Percentiles rank a stretch among this genome's conserved stretches.
These are phyloP conservation scores for Acropora yongei DNA, from an alignment of 64 coral and sea anemone genomes.

Conservation along the genomic window DNA sequence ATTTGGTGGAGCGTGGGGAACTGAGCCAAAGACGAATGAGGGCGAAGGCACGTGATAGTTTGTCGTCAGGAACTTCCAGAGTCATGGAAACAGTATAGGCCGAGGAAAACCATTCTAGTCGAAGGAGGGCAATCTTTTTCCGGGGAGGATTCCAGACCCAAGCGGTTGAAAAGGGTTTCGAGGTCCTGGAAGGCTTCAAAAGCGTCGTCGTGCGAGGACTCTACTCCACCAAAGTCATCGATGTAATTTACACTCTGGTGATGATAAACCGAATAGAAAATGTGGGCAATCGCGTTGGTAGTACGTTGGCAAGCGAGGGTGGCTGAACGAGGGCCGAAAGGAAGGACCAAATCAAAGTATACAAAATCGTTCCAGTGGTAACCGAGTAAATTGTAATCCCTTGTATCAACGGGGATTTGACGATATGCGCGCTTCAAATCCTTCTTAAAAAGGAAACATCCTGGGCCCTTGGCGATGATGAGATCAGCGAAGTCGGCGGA, in stretches of 20 bases:
- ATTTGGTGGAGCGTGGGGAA: neutral
- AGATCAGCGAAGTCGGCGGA: neutral
- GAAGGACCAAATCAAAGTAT: slow-evolving; percentile 40
- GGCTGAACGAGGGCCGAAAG: slow-evolving; percentile 53
- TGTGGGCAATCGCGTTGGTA: slow-evolving; percentile 66
- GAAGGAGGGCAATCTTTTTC: slow-evolving; percentile 37
- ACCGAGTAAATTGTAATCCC: slow-evolving; percentile 40
- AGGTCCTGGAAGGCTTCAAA: neutral
- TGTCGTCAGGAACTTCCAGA: slow-evolving; percentile 18
- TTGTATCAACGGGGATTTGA: slow-evolving; percentile 35
- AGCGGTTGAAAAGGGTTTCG: slow-evolving; percentile 12
- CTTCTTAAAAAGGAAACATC: slow-evolving; percentile 40
- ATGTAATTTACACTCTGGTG: slow-evolving; percentile 19
- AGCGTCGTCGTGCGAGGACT: neutral
- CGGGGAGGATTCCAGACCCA: slow-evolving; percentile 37
- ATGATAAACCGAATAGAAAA: neutral
- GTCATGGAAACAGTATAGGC: slow-evolving; percentile 29
- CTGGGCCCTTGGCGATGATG: slow-evolving; percentile 1
- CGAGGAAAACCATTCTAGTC: slow-evolving; percentile 32
- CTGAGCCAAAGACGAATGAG: slow-evolving; percentile 1
- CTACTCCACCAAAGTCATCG: slow-evolving; percentile 59
- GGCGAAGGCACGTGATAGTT: neutral
- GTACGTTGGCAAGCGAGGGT: slow-evolving; percentile 60
- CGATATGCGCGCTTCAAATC: slow-evolving; percentile 45
- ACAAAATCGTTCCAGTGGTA: slow-evolving; percentile 21